phyloP scores from a whole-genome alignment of 2,113 vertebrate species.

The Ardeotis arabs region DNA sequence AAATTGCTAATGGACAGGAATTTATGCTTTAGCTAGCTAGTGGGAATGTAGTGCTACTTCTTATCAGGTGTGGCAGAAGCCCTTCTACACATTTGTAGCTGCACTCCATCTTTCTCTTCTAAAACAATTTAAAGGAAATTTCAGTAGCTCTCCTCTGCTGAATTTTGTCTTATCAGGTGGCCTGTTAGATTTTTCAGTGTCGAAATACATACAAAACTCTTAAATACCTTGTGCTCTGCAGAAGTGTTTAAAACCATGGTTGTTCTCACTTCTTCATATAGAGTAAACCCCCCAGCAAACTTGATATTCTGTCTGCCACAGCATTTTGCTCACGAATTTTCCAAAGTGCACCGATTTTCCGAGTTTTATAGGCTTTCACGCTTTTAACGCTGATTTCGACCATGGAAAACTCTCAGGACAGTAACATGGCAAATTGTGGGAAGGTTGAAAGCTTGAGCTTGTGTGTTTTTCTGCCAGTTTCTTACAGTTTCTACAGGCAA shows the following conservation, averaged over 20 bases:
- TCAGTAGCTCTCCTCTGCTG: neutral
- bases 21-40: neutral
- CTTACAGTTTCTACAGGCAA: rapidly evolving
- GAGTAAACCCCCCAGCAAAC: neutral
- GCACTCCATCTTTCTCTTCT: neutral
- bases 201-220: neutral
- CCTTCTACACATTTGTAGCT: neutral
- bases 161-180: neutral
- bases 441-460: neutral
- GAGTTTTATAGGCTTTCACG: neutral
- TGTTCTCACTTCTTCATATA: neutral
- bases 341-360: rapidly evolving
- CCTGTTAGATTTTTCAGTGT: neutral
- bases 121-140: neutral
- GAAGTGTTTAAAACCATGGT: neutral
- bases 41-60: neutral
- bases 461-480: neutral
- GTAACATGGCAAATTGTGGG: rapidly evolving
- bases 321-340: neutral
- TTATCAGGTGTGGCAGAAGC: neutral
- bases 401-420: rapidly evolving
- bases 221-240: neutral
- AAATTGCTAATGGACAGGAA: neutral
- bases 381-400: neutral
- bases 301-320: no score